Percentiles rank a stretch among this genome's conserved stretches.
These are phyloP conservation scores for Scaptomyza polygonia DNA, from an alignment of 2,888 invertebrate species.

Conservation along the genomic window DNA sequence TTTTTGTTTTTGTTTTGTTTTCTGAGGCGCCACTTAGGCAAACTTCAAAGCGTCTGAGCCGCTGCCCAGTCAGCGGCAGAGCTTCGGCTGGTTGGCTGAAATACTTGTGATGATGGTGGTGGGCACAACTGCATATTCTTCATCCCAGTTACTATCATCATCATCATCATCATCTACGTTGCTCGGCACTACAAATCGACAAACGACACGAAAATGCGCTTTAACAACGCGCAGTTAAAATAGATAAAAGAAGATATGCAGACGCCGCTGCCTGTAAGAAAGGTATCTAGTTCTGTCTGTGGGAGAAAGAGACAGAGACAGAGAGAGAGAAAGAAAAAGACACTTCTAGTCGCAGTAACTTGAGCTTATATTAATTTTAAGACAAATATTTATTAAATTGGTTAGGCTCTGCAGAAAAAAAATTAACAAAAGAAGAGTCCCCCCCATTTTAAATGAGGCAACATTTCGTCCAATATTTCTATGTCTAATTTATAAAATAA, in stretches of 20 bases:
- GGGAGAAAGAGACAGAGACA: constrained; percentile 7
- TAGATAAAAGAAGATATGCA: constrained; percentile 79
- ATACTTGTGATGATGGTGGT: constrained; percentile 12
- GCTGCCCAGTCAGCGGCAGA: constrained; percentile 24
- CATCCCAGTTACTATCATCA: constrained; percentile 53
- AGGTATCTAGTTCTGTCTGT: constrained; percentile 16
- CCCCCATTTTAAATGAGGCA: too few relatives aligned
- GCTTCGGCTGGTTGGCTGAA: constrained; percentile 27
- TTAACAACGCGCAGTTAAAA: constrained; percentile 82
- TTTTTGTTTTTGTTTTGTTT: neutral
- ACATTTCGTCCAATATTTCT: too few relatives aligned
- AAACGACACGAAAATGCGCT: constrained; percentile 83
- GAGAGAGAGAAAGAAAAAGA: constrained; percentile 5
- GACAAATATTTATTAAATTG: neutral
- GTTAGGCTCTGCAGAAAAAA: neutral
- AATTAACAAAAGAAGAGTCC: neutral
- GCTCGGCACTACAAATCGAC: constrained; percentile 79
- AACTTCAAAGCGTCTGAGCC: constrained; percentile 68
- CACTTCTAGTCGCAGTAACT: neutral
- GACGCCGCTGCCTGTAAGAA: constrained; percentile 62
- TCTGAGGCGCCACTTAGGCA: constrained; percentile 81
- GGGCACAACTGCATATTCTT: constrained; percentile 48
- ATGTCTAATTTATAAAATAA: too few relatives aligned
- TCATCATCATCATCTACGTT: constrained; percentile 43
- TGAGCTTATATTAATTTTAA: constrained; percentile 8